Conservation (phyloP, 2,888 invertebrate species). For the Lasioglossum calceatum region DNA sequence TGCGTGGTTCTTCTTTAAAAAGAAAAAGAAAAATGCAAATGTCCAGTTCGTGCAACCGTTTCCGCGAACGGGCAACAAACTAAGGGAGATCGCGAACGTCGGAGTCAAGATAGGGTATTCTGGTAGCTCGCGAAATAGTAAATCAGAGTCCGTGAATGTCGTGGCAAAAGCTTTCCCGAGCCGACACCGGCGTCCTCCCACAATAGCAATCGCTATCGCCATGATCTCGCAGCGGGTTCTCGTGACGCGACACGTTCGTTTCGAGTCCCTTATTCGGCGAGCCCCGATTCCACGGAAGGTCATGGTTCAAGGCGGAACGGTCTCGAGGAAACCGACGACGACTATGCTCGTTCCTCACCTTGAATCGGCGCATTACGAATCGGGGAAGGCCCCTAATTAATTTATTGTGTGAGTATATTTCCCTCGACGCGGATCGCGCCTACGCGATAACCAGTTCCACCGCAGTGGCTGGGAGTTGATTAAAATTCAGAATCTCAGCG, state of each 20-base stretch:
- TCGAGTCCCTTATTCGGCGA: slow-evolving; percentile 4
- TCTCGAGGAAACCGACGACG: slow-evolving; percentile 24
- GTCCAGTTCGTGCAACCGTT: neutral
- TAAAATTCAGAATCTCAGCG: neutral
- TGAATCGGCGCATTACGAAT: slow-evolving; percentile 17
- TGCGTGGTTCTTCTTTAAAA: neutral
- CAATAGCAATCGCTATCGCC: slow-evolving; percentile 12
- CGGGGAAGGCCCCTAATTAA: slow-evolving; percentile 9
- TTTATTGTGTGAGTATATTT: slow-evolving; percentile 6
- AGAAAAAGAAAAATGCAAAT: too few relatives aligned
- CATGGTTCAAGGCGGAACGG: slow-evolving; percentile 65
- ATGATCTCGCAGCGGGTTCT: neutral
- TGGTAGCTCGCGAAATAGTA: neutral
- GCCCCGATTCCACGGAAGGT: slow-evolving; percentile 60
- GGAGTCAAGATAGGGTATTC: neutral
- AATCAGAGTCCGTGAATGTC: neutral
- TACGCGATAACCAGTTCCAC: neutral
- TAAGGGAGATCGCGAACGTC: neutral
- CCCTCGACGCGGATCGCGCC: neutral
- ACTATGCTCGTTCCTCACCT: slow-evolving; percentile 24
- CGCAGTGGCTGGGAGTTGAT: neutral
- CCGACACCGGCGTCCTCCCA: neutral
- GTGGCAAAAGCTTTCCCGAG: neutral
- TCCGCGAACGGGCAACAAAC: neutral
- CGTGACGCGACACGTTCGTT: slow-evolving; percentile 23